Conservation (phyloP, 2,113 vertebrate species). For the Cichladusa arquata region DNA sequence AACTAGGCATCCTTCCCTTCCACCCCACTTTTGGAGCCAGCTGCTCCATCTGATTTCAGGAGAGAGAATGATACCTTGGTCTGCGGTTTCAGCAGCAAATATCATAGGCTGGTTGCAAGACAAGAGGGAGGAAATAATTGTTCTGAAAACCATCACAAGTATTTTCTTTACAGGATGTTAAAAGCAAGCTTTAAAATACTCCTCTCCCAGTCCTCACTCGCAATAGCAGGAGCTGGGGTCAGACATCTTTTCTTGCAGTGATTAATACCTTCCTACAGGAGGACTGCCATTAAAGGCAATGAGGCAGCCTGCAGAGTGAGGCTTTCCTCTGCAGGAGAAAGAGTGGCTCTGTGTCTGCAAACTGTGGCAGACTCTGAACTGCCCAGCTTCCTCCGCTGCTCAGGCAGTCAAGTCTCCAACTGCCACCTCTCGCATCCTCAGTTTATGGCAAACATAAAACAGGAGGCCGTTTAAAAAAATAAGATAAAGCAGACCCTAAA, state of each 20-base stretch:
- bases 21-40: neutral
- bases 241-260: neutral
- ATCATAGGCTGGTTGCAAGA: neutral
- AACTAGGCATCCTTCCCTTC: neutral
- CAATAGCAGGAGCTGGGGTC: neutral
- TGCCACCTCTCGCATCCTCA: neutral
- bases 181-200: neutral
- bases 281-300: neutral
- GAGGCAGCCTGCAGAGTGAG: neutral
- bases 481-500: slow-evolving; percentile 37
- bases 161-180: neutral
- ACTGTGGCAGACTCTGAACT: neutral
- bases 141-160: neutral
- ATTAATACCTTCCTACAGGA: neutral
- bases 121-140: neutral
- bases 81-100: neutral
- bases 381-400: neutral
- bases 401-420: neutral
- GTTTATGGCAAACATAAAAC: slow-evolving; percentile 8
- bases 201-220: neutral
- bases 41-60: neutral
- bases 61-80: neutral
- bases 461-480: neutral
- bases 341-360: neutral
- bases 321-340: neutral